Percentiles rank a stretch among this genome's conserved stretches.
Conservation (phyloP, 2,797 vertebrate genomes). For the Mastacembelus armatus region DNA sequence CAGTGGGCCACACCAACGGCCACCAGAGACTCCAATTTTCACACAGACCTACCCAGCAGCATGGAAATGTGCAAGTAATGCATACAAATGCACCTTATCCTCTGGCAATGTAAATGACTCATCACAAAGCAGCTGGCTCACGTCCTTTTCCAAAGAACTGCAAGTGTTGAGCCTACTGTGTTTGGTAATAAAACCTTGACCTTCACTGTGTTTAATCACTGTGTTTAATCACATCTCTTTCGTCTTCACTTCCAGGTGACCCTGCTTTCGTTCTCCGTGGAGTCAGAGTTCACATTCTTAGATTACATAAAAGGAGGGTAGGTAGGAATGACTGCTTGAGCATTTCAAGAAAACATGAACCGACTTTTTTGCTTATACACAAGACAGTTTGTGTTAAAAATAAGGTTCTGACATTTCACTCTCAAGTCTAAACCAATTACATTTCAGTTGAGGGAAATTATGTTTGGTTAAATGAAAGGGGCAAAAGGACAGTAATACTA, state of each 20-base stretch:
- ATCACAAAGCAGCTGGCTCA: constrained; percentile 8
- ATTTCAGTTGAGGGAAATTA: neutral
- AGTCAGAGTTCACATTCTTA: constrained; percentile 94
- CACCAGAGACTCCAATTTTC: constrained; percentile 40
- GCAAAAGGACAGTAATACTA: neutral
- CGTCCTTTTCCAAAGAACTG: constrained; percentile 20
- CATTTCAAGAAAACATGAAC: constrained; percentile 10
- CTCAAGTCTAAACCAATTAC: neutral
- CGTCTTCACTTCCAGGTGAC: constrained; percentile 87
- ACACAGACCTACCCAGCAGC: constrained; percentile 23
- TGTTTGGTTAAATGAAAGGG: neutral
- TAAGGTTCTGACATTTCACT: neutral
- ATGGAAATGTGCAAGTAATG: constrained; percentile 39
- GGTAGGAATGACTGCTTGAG: constrained; percentile 68
- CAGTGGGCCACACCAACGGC: constrained; percentile 22
- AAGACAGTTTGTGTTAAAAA: too few relatives aligned
- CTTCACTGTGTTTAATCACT: too few relatives aligned
- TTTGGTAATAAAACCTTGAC: too few relatives aligned
- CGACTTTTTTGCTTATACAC: neutral
- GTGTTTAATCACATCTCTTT: constrained; percentile 33
- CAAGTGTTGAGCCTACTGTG: constrained; percentile 17
- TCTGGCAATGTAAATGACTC: constrained; percentile 46
- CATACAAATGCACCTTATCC: constrained; percentile 56
- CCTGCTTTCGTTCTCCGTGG: constrained; percentile 93
- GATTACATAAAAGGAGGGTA: constrained; percentile 99